Percentiles rank a stretch among this genome's conserved stretches.
Conservation (phyloP, 2,113 vertebrate species). For the Cygnus buccinator region DNA sequence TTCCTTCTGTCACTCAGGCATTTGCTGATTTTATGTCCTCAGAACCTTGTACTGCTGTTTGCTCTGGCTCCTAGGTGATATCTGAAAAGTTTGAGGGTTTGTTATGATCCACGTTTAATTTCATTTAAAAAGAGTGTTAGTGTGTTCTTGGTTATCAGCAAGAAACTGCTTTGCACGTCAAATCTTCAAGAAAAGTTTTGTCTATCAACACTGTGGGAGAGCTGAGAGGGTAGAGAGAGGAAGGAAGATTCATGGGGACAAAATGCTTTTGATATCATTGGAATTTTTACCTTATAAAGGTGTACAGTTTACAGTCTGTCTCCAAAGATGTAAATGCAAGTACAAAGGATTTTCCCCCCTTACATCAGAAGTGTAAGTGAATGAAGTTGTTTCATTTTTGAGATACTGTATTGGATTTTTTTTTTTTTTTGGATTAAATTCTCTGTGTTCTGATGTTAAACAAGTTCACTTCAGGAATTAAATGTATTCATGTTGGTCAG, state of each 20-base stretch:
- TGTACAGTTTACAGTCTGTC: not conserved
- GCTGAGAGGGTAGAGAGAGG: not conserved
- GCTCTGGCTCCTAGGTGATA: not conserved
- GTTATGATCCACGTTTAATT: not conserved
- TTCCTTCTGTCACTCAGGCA: not conserved
- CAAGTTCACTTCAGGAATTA: not conserved
- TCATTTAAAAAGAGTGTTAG: not conserved
- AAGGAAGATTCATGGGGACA: not conserved
- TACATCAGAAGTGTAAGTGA: not conserved
- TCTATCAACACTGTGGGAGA: rapidly evolving
- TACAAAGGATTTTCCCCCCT: not conserved
- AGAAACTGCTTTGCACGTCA: not conserved
- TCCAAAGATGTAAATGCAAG: not conserved
- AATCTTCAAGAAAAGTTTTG: not conserved
- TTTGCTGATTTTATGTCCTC: not conserved
- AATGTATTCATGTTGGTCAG: not conserved
- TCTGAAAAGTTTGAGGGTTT: not conserved
- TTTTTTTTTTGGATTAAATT: not conserved
- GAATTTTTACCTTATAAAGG: not conserved
- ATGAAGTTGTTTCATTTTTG: not conserved
- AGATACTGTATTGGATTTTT: not conserved
- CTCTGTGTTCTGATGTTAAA: not conserved
- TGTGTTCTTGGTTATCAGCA: not conserved
- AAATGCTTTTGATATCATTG: not conserved
- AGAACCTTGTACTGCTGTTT: not conserved